Evolutionary conservation across 2,888 invertebrate genomes (phyloP), one percentile per base, ranked within the genome.

Genomic region (Peribatodes rhomboidaria): DNA sequence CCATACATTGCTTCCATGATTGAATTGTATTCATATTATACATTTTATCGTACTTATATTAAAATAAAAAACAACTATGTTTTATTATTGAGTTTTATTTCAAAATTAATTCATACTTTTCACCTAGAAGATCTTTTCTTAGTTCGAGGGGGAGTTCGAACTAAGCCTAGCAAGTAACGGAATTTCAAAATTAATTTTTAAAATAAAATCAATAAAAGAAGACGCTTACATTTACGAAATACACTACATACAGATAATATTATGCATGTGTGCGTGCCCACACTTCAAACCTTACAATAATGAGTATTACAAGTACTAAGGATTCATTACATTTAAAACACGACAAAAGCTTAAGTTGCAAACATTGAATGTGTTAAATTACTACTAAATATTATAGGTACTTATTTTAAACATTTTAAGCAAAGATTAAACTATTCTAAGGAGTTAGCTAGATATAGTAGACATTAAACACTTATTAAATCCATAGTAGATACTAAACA

Each of bases 231-330:
- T 80, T 70, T 68, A 70, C 20, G 68, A 71, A 66, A 72, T 75
- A 80, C 55, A 52, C 67, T 65, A 68, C 63, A 42, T 60, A 68
- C 54, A 69, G 62, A 76, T 71, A 55, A 33, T 69, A 74, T 68
- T 73, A 81, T 83, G 81, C 73, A 75, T 85, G 83, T 87, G 85
- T 85, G 87, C 85, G 87, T 86, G 86, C 85, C 74, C 82, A 76
- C 81, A 75, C 77, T 78, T 69, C 73, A 69, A 67, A 50, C 56
- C 68, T 83, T 84, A 87, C 41, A 72, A 57, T 90, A 91, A 89
- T 92, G 92, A 92, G 92, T 92, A 92, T 92, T 92, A 83, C 68
- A 80, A 83, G 92, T 92, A 92, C 92, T 86, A 86, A 68, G 78
- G 75, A 79, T 75, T 73, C 73, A 68, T 79, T 75, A 71, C 77